phyloP scores from a whole-genome alignment of 2,888 invertebrate genomes.

The Drosophila paranaensis region DNA sequence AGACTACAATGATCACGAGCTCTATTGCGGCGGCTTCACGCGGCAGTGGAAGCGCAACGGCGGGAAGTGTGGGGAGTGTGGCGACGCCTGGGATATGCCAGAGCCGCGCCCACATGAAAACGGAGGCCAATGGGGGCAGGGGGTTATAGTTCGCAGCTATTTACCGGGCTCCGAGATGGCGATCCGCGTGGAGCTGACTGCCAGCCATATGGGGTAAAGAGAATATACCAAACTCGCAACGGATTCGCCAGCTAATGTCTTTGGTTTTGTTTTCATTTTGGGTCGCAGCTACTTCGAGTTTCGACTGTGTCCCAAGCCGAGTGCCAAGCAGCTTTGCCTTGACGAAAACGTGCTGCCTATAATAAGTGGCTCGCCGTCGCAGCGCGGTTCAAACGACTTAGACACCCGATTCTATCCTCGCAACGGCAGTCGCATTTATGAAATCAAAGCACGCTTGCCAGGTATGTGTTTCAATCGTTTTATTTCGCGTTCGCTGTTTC shows the following conservation, averaged over 20 bases:
- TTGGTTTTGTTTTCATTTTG: neutral
- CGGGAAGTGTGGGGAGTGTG: slow-evolving; percentile 94
- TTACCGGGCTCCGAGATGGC: slow-evolving; percentile 88
- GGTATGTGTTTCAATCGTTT: slow-evolving; percentile 58
- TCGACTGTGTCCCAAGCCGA: slow-evolving; percentile 90
- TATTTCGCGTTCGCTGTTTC: neutral
- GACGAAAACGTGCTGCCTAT: slow-evolving; percentile 89
- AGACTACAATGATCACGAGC: slow-evolving; percentile 95
- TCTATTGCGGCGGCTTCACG: slow-evolving; percentile 94
- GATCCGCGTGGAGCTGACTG: slow-evolving; percentile 93
- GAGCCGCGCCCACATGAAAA: slow-evolving; percentile 91
- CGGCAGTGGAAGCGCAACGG: slow-evolving; percentile 92
- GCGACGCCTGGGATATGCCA: slow-evolving; percentile 92
- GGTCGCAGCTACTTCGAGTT: slow-evolving; percentile 90
- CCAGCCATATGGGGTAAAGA: slow-evolving; percentile 90
- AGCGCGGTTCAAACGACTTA: slow-evolving; percentile 85
- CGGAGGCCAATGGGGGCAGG: slow-evolving; percentile 93
- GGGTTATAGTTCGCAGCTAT: slow-evolving; percentile 92
- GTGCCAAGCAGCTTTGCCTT: slow-evolving; percentile 91
- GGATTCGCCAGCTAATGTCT: neutral
- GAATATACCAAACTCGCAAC: neutral
- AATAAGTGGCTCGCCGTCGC: slow-evolving; percentile 83
- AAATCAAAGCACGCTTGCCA: slow-evolving; percentile 89
- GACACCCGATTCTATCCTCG: slow-evolving; percentile 89
- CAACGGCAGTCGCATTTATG: slow-evolving; percentile 92